These are phyloP conservation scores for Geodia barretti DNA, from an alignment of 37 sponge, comb jelly and placozoan species.

Conservation along the genomic window DNA sequence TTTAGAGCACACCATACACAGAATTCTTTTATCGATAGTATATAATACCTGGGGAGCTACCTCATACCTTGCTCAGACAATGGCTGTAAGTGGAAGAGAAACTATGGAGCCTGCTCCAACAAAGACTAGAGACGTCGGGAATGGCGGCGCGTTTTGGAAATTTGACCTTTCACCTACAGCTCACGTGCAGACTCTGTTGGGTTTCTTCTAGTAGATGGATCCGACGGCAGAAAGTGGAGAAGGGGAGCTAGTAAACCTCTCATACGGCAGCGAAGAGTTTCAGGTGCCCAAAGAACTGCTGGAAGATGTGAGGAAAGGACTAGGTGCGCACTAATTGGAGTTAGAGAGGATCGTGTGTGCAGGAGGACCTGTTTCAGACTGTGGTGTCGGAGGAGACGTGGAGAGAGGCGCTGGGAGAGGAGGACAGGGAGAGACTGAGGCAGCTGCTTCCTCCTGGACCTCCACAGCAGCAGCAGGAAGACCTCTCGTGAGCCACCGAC, in stretches of 20 bases:
- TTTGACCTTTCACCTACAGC: too few species aligned
- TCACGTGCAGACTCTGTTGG: too few species aligned
- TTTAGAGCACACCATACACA: conserved; percentile 22
- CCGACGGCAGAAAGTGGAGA: too few species aligned
- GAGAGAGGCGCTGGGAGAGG: conserved; percentile 56
- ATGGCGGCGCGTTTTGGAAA: too few species aligned
- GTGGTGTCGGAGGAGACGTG: conserved; percentile 68
- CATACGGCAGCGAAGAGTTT: conserved; percentile 36
- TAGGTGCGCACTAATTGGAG: not conserved
- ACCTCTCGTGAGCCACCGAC: conserved; percentile 2
- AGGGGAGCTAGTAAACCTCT: not conserved
- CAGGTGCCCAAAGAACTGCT: conserved; percentile 39
- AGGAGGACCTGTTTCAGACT: conserved; percentile 63
- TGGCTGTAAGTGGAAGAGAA: too few species aligned
- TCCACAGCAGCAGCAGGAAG: conserved; percentile 34
- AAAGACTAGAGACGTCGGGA: not conserved
- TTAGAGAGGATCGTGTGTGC: not conserved
- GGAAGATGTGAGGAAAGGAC: conserved; percentile 59
- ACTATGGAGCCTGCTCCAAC: too few species aligned
- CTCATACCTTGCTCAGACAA: too few species aligned
- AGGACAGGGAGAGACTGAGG: conserved; percentile 59
- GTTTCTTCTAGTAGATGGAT: too few species aligned
- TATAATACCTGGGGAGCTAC: too few species aligned
- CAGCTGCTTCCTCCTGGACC: conserved; percentile 23
- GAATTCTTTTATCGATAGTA: too few species aligned